phyloP scores from a whole-genome alignment of 1,140 invertebrate species.

The Myzus persicae region DNA sequence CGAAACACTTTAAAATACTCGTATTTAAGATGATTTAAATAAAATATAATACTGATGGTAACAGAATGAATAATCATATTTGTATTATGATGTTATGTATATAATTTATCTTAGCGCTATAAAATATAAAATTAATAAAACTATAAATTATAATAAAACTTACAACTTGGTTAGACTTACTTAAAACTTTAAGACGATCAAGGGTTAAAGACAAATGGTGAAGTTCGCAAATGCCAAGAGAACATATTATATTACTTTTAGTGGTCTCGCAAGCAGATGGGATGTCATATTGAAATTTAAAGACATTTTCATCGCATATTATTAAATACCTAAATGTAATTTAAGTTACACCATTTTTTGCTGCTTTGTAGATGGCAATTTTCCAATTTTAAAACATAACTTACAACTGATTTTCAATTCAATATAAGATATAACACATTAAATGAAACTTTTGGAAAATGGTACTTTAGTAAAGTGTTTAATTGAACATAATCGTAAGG shows the following conservation, averaged over 20 bases:
- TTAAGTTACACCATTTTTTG: not conserved
- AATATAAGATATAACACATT: no score
- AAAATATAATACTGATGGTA: not conserved
- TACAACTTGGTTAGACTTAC: not conserved
- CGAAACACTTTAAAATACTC: not conserved
- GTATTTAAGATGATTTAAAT: not conserved
- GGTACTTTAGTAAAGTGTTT: no score
- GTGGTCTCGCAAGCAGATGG: not conserved
- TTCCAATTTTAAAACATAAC: no score
- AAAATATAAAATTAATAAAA: not conserved
- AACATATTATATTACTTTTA: not conserved
- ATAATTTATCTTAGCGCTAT: not conserved
- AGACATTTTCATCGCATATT: not conserved
- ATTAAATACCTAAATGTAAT: not conserved
- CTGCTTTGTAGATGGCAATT: no score
- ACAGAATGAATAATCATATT: not conserved
- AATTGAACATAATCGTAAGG: no score
- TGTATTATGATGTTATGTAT: not conserved
- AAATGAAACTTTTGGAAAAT: no score
- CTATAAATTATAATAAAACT: slow-evolving; percentile 15
- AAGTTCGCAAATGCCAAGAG: not conserved
- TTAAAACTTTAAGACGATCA: not conserved
- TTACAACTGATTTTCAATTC: no score
- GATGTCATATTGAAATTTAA: not conserved
- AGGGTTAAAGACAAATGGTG: not conserved